Percentiles rank a stretch among this genome's conserved stretches.
Evolutionary conservation across 2,888 invertebrate genomes (phyloP).

Genomic region (Yponomeuta malinellus): DNA sequence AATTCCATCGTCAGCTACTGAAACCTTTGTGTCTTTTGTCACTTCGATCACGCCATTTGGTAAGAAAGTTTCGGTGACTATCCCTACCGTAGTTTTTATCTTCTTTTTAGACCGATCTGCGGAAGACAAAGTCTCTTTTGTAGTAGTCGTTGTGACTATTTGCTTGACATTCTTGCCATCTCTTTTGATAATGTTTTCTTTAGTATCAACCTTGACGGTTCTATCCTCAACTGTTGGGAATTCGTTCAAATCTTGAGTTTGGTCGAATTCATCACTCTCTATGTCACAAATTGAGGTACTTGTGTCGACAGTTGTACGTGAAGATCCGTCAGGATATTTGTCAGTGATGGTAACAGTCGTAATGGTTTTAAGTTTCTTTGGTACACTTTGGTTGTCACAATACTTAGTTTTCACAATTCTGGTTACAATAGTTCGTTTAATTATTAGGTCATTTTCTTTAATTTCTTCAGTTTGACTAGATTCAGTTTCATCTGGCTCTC

Average conservation of each 20-base stretch:
- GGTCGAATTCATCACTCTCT: slow-evolving; percentile 29
- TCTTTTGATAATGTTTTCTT: slow-evolving; percentile 37
- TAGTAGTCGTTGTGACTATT: slow-evolving; percentile 56
- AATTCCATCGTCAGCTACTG: slow-evolving; percentile 48
- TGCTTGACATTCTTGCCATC: slow-evolving; percentile 49
- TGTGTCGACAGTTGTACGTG: slow-evolving; percentile 48
- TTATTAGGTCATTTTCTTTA: slow-evolving; percentile 35
- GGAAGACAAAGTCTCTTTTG: slow-evolving; percentile 50
- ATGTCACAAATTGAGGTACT: slow-evolving; percentile 52
- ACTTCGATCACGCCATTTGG: slow-evolving; percentile 56
- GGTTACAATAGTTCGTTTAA: slow-evolving; percentile 43
- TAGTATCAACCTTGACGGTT: slow-evolving; percentile 44
- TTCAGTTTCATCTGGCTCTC: slow-evolving; percentile 39
- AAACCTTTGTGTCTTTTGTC: slow-evolving; percentile 59
- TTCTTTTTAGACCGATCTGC: slow-evolving; percentile 45
- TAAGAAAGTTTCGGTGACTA: slow-evolving; percentile 48
- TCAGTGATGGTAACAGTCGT: slow-evolving; percentile 54
- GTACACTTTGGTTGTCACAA: slow-evolving; percentile 32
- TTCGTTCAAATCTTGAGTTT: slow-evolving; percentile 35
- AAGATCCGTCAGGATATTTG: slow-evolving; percentile 54
- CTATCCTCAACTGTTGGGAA: slow-evolving; percentile 44
- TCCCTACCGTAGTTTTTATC: slow-evolving; percentile 53
- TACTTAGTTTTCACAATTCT: slow-evolving; percentile 47
- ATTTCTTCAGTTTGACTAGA: slow-evolving; percentile 35
- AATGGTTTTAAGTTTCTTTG: slow-evolving; percentile 46